Conservation (phyloP, 2,888 invertebrate species). For the Philhelius pedissequus region DNA sequence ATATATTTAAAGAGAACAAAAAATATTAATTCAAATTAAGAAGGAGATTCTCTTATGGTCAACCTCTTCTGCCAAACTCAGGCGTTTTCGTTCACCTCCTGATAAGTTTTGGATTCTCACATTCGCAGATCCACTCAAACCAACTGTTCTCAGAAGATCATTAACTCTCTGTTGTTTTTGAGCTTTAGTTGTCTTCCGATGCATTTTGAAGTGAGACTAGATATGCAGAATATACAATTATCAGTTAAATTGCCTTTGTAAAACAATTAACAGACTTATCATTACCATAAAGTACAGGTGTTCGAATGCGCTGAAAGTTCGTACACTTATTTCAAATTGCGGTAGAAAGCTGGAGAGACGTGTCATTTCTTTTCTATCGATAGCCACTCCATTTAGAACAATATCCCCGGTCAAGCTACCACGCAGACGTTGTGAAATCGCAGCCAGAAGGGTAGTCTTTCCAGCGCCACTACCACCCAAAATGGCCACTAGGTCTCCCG, state of each 20-base stretch:
- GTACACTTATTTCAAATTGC: conserved; percentile 90
- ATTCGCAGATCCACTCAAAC: conserved; percentile 85
- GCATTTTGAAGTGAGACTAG: conserved; percentile 89
- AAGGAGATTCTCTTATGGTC: not conserved
- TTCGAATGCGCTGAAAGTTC: conserved; percentile 88
- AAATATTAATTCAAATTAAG: not conserved
- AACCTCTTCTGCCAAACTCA: conserved; percentile 93
- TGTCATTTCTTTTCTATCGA: conserved; percentile 84
- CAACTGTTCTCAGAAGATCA: conserved; percentile 81
- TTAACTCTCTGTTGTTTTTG: conserved; percentile 75
- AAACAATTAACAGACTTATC: not conserved
- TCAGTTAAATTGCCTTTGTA: not conserved
- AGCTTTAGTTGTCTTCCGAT: conserved; percentile 80
- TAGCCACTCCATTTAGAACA: conserved; percentile 84
- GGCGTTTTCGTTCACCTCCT: conserved; percentile 92
- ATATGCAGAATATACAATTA: conserved; percentile 48
- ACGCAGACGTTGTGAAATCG: conserved; percentile 86
- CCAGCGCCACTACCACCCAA: conserved; percentile 89
- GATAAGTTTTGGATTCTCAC: conserved; percentile 88
- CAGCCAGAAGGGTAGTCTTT: conserved; percentile 87
- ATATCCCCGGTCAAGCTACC: conserved; percentile 85
- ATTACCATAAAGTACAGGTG: conserved; percentile 92
- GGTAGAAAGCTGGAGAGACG: conserved; percentile 91
- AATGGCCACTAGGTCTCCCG: conserved; percentile 86
- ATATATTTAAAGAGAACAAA: not conserved